Percentiles rank a stretch among this genome's conserved stretches.
These are phyloP conservation scores for Helarctos malayanus DNA, from an alignment of 2,797 vertebrate genomes.

Conservation along the genomic window DNA sequence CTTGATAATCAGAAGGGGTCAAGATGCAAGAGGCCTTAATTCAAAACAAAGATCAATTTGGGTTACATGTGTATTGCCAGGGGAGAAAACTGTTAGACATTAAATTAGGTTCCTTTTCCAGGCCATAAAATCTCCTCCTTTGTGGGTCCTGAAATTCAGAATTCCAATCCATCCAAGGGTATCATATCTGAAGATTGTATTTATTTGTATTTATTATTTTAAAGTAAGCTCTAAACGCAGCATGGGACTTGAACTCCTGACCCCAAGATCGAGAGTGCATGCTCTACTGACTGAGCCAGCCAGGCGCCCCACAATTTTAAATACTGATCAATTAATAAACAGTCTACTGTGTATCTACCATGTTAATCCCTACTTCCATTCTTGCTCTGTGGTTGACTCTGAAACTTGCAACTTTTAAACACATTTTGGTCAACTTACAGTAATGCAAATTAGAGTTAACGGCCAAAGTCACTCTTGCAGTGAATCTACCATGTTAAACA, in stretches of 20 bases:
- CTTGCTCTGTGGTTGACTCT: not conserved
- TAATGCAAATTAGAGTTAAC: conserved; percentile 46
- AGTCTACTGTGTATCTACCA: not conserved
- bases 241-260: not conserved
- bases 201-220: not conserved
- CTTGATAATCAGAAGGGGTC: conserved; percentile 1
- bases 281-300: not conserved
- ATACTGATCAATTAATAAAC: not conserved
- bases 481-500: conserved; percentile 21
- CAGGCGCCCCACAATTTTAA: not conserved
- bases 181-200: not conserved
- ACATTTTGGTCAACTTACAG: not conserved
- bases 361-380: not conserved
- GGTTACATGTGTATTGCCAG: not conserved
- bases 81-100: not conserved
- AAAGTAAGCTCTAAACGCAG: not conserved
- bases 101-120: conserved; percentile 32
- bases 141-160: conserved; percentile 24
- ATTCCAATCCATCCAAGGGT: conserved; percentile 25
- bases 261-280: not conserved
- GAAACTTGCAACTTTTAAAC: conserved; percentile 54
- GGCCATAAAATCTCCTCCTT: conserved; percentile 11
- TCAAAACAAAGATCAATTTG: conserved; percentile 53
- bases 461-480: conserved; percentile 31
- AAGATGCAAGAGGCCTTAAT: conserved; percentile 39